These are phyloP conservation scores for Hippocampus barbouri DNA, from an alignment of 2,113 vertebrate genomes.

Conservation along the genomic window DNA sequence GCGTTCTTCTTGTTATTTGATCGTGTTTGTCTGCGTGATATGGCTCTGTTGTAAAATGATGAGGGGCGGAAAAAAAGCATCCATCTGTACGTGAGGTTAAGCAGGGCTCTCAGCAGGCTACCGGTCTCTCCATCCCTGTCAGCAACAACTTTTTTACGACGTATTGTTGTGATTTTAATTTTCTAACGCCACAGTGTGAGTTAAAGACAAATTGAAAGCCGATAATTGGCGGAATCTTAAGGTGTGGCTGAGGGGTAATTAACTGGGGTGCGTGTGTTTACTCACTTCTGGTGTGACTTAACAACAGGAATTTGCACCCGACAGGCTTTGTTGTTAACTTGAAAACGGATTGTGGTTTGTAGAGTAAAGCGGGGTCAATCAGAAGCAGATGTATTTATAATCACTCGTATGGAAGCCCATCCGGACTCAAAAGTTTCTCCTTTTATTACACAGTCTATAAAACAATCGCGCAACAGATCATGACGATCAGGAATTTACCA, in stretches of 20 bases:
- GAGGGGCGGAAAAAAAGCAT: too few relatives aligned
- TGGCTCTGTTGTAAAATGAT: neutral
- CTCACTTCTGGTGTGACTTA: constrained; percentile 35
- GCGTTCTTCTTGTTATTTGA: neutral
- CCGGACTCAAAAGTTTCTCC: constrained; percentile 5
- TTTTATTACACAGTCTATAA: constrained; percentile 12
- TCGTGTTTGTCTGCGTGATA: neutral
- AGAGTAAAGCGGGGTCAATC: constrained; percentile 30
- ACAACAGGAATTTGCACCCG: constrained; percentile 40
- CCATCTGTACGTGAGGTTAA: too few relatives aligned
- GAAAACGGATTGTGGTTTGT: constrained; percentile 29
- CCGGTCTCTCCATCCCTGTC: constrained; percentile 14
- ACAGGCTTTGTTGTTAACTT: constrained; percentile 45
- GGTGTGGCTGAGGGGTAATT: constrained; percentile 3
- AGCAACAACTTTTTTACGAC: constrained; percentile 49
- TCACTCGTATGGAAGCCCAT: constrained; percentile 16
- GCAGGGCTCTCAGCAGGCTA: neutral
- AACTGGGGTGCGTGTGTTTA: neutral
- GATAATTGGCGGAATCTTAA: constrained; percentile 19
- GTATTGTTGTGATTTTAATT: constrained; percentile 28
- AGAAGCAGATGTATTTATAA: constrained; percentile 59
- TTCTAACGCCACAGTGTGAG: constrained; percentile 28
- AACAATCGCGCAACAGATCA: constrained; percentile 9
- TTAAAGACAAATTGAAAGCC: constrained; percentile 43
- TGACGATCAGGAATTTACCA: neutral